Evolutionary conservation across 2,797 vertebrate species (phyloP).

Genomic region (Poecilia gillii): DNA sequence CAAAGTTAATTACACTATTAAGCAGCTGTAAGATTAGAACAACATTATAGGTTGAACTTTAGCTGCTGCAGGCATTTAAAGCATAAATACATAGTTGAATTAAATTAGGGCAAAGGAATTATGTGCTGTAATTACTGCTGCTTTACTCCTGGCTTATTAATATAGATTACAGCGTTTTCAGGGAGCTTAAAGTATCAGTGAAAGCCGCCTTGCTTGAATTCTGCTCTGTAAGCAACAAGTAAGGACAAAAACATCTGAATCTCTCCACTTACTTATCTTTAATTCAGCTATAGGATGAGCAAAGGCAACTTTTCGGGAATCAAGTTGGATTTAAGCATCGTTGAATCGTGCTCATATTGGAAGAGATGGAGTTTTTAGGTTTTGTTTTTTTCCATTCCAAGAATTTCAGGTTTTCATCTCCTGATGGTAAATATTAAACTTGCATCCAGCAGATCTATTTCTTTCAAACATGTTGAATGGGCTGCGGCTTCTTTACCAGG

Average conservation of each 20-base stretch:
- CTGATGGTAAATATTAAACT: constrained; percentile 6
- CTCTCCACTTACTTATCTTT: not conserved
- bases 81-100: constrained; percentile 19
- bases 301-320: not conserved
- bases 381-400: constrained; percentile 1
- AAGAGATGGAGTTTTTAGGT: not conserved
- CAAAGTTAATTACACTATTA: constrained; percentile 34
- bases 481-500: not conserved
- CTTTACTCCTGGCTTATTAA: constrained; percentile 23
- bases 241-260: not conserved
- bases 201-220: constrained; percentile 4
- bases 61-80: constrained; percentile 30
- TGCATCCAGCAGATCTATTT: not conserved
- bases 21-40: constrained; percentile 31
- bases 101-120: constrained; percentile 40
- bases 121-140: constrained; percentile 38
- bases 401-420: constrained; percentile 4
- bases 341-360: not conserved
- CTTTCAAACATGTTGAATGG: constrained; percentile 22
- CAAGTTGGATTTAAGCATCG: too few species aligned
- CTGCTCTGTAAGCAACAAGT: not conserved
- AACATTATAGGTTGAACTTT: constrained; percentile 37
- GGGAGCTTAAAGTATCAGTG: constrained; percentile 1
- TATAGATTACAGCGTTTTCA: constrained; percentile 24
- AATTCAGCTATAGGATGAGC: not conserved